phyloP scores from a whole-genome alignment of 2,113 vertebrate genomes.

The Diphyllodes magnificus region DNA sequence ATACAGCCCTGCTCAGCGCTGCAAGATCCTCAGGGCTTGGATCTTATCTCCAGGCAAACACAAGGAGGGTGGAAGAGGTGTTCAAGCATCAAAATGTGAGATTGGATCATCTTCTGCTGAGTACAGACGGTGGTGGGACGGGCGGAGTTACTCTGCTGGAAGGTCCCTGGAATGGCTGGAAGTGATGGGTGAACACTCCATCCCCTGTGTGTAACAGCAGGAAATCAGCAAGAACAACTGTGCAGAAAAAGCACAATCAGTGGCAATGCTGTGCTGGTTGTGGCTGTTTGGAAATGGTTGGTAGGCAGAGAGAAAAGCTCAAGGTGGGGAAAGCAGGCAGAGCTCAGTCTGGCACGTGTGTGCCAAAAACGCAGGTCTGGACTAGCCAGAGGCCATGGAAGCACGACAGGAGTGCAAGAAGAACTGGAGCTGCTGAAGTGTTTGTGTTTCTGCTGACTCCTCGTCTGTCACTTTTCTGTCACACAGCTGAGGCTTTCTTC shows the following conservation, averaged over 20 bases:
- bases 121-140: not conserved
- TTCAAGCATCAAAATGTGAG: not conserved
- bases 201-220: not conserved
- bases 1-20: not conserved
- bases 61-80: not conserved
- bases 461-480: not conserved
- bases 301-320: not conserved
- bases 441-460: not conserved
- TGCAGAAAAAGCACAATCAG: not conserved
- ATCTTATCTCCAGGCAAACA: not conserved
- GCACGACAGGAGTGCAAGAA: not conserved
- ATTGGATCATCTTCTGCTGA: not conserved
- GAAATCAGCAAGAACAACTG: not conserved
- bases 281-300: not conserved
- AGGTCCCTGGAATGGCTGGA: not conserved
- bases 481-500: not conserved
- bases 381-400: not conserved
- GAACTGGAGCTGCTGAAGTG: not conserved
- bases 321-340: not conserved
- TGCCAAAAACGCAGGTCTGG: not conserved
- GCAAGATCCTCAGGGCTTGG: accelerated
- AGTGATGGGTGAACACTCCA: not conserved
- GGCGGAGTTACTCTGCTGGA: accelerated
- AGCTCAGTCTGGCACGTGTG: not conserved
- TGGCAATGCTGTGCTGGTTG: not conserved